Evolutionary conservation across 2,797 vertebrate genomes (phyloP).

Genomic region (Xenops minutus): DNA sequence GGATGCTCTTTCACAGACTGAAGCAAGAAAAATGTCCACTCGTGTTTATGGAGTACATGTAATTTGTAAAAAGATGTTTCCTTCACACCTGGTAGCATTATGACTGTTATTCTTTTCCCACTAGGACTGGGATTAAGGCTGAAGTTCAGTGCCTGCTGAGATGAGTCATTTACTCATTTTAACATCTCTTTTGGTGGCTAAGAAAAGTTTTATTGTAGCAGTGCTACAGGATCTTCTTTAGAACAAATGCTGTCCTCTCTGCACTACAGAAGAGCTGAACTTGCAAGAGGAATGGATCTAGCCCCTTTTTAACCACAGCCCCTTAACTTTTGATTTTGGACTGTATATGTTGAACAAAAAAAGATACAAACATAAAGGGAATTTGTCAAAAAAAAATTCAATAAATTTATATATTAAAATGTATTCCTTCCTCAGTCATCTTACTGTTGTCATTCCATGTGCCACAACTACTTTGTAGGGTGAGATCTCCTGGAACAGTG

Average conservation of each 20-base stretch:
- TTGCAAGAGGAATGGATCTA: neutral
- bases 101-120: neutral
- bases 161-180: neutral
- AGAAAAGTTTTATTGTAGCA: neutral
- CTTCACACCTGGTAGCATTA: neutral
- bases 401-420: slow-evolving; percentile 16
- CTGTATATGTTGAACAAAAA: neutral
- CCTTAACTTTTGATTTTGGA: neutral
- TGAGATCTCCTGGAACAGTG: slow-evolving; percentile 23
- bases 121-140: neutral
- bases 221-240: neutral
- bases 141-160: neutral
- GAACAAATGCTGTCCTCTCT: neutral
- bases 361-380: neutral
- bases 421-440: neutral
- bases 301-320: neutral
- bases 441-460: neutral
- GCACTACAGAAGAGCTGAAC: neutral
- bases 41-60: neutral
- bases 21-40: neutral
- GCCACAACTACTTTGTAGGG: neutral
- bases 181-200: neutral
- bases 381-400: neutral
- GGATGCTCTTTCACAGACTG: neutral
- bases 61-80: neutral